Base-by-base conservation (phyloP, 1,140 invertebrate genomes). In the Wasmannia auropunctata region DNA sequence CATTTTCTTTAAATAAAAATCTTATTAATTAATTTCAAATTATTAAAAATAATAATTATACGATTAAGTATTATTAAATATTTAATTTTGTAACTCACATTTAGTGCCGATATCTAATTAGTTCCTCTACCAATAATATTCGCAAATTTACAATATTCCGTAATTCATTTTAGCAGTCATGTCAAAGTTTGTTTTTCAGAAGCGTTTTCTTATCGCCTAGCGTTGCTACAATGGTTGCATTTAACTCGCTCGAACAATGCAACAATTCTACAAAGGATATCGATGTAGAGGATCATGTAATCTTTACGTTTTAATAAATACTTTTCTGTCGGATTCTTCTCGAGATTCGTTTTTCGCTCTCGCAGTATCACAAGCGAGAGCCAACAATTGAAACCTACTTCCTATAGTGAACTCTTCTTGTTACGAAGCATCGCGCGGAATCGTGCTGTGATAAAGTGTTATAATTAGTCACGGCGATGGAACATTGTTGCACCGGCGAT, bases 401-500 rank as follows among this genome's bases (percentile, higher is more conserved):
- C 11, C 25, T 54, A n/a, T n/a, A 54, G 28, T 46, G 31, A 83
- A 83, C 54, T 74, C 79, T 72, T 81, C 40, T 58, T 72, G 67
- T 60, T 83, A 58, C 25, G 28, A 60, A 72, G 79, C 49, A 58
- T 56, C 65, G 25, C 51, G 79, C 51, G 65, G n/a, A 51, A 81
- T 83, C 67, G 67, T 58, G 54, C 28, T 54, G 25, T 43, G 51
- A 74, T 83, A 83, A 83, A 83, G 79, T 60, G 67, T 74, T 74
- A 43, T 74, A 83, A 83, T 83, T 83, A 83, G 67, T 83, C 67
- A 67, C 79, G 54, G 40, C 67, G 46, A 80, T 80, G 28, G 28
- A 72, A 72, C 79, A 83, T 83, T 83, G 79, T 83, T 83, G 67
- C 51, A n/a, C 43, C 49, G 14, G 25, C 79, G 79, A 83, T 83